phyloP scores from a whole-genome alignment of 37 sponge, comb jelly and placozoan species.

The Spongia lamella region DNA sequence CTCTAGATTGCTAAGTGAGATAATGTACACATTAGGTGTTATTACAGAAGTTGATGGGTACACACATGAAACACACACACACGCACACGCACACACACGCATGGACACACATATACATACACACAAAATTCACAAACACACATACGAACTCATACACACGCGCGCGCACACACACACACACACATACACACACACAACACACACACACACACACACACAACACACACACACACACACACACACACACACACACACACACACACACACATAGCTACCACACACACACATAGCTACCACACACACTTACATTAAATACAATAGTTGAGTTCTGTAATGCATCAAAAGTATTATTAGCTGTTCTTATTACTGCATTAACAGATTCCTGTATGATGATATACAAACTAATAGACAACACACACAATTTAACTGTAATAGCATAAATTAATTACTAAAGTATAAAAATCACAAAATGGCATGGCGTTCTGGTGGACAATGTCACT shows the following conservation, averaged over 20 bases:
- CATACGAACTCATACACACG: not conserved
- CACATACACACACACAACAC: no score
- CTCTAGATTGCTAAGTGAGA: not conserved
- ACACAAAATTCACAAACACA: not conserved
- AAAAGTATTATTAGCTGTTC: no score
- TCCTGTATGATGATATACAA: no score
- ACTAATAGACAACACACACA: no score
- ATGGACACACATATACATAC: slow-evolving; percentile 10
- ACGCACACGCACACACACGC: not conserved
- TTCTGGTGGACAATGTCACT: no score
- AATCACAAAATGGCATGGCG: no score
- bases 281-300: not conserved
- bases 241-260: slow-evolving; percentile 5
- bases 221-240: no score
- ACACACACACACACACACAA: no score
- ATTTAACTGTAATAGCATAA: no score
- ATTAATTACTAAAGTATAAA: no score
- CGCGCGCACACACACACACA: slow-evolving; percentile 3
- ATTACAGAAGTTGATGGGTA: not conserved
- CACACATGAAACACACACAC: not conserved
- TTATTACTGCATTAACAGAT: no score
- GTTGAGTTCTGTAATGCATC: not conserved
- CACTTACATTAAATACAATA: not conserved
- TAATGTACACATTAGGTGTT: not conserved
- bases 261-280: no score